Evolutionary conservation across 2,797 vertebrate genomes (phyloP), one percentile per base, ranked within the genome.

Genomic region (Heteromormyrus szaboi): DNA sequence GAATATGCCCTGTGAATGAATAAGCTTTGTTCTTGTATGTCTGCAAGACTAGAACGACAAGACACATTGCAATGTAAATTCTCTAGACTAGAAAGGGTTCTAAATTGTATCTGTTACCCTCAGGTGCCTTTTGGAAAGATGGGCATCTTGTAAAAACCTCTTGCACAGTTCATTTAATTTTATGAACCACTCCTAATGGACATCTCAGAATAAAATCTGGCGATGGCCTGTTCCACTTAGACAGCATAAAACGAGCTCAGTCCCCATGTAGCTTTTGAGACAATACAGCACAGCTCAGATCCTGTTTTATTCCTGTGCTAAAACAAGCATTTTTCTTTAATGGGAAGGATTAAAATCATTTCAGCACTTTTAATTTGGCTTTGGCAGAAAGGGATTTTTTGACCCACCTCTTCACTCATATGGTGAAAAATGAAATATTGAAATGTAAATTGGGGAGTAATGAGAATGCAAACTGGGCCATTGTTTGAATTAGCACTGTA

Each of bases 81-180:
- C 25, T 72, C 29, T 33, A 72, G 65, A 72, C 12, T 72, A 29
- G 12, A 72, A 72, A 72, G 12, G 65, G 12, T 37, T 37, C 65
- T 37, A 72, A 72, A 2, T 17, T 68, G 11, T 72, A 17, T 68
- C 25, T 33, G 3, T 37, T 72, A 17, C 4, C 29, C 65, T 72
- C 65, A 33, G 65, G 29, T 37, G 12, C 33, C 65, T 29, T 84
- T 84, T 84, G 8, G 19, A n/a, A 59, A 59, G 19, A 86, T 19
- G 29, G 29, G 25, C 14, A 56, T 29, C 85, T 59, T 54, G 51
- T 53, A 44, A 29, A 29, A 85, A 85, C 19, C 50, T 53, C 83
- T 85, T 85, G n/a, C 46, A 37, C 33, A 86, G 29, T 59, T 56
- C 53, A 9, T 86, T 59, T 86, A 86, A 86, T 56, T 33, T 56